Percentiles rank a stretch among this genome's conserved stretches.
These are phyloP conservation scores for Corythucha ciliata DNA, from an alignment of 2,888 invertebrate species.

Conservation along the genomic window DNA sequence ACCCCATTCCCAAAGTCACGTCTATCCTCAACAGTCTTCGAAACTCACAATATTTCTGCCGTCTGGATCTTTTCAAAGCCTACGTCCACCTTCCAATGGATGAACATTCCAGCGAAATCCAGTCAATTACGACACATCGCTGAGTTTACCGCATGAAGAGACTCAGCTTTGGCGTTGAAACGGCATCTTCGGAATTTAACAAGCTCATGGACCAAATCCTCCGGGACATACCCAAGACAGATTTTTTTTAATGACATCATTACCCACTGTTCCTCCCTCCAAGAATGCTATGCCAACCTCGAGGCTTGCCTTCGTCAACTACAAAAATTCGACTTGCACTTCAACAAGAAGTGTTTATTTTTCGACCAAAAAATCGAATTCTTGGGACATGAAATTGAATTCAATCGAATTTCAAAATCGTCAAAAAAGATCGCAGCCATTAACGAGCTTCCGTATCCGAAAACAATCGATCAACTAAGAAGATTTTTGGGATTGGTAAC, in stretches of 20 bases:
- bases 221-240: not conserved
- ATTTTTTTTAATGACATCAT: not conserved
- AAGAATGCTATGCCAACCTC: slow-evolving; percentile 6
- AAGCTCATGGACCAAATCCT: not conserved
- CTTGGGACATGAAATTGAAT: slow-evolving; percentile 7
- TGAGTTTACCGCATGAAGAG: slow-evolving; percentile 7
- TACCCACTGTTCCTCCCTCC: not conserved
- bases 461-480: slow-evolving; percentile 5
- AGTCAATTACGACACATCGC: not conserved
- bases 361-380: slow-evolving; percentile 11
- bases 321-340: slow-evolving; percentile 12
- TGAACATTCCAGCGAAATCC: slow-evolving; percentile 14
- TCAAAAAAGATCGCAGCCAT: slow-evolving; percentile 8
- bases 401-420: slow-evolving; percentile 6
- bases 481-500: slow-evolving; percentile 15
- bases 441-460: not conserved
- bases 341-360: slow-evolving; percentile 13
- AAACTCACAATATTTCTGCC: slow-evolving; percentile 27
- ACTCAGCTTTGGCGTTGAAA: slow-evolving; percentile 15
- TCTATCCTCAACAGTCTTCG: slow-evolving; percentile 25
- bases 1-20: slow-evolving; percentile 27
- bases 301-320: not conserved
- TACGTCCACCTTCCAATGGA: slow-evolving; percentile 29
- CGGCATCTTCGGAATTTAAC: slow-evolving; percentile 13
- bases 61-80: slow-evolving; percentile 30